Base-by-base conservation (phyloP, 2,888 invertebrate genomes). In the Empis livida region DNA sequence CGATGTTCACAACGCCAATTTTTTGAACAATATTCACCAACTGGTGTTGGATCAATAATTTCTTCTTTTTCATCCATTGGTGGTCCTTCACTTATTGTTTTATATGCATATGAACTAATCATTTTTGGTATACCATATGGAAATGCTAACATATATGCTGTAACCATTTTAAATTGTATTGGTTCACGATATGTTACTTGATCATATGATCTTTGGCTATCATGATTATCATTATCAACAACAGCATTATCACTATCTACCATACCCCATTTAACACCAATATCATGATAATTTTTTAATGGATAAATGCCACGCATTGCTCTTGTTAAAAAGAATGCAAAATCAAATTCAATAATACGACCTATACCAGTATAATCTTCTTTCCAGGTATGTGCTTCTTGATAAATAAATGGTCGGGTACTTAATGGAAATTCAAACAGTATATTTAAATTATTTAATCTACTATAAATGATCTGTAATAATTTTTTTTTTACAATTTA, bases 191-290 rank as follows among this genome's bases (percentile, higher is more conserved):
- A 61, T 9, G 64, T 70, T 49, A 70, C 66, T 42, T 74, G 78
- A 41, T 77, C 77, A 51, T 79, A 77, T 6, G 79, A 80, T 60
- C 90, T 73, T 62, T 89, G 87, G 59, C 82, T 85, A 65, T 91
- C 90, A 60, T 91, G 91, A 67, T 91, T 91, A 59, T 89, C 88
- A 43, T 88, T 76, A 60, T 88, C 87, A 11, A 80, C 77, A 0
- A 87, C 58, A 5, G 84, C 74, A 47, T 77, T 75, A 1, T 55
- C 57, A 1, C 72, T 71, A 15, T 73, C 67, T 1, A 81, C 57
- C 13, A 84, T 70, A 38, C 72, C 73, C 82, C 83, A 83, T 10
- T 59, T 65, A 1, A 73, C 63, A 16, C 80, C 80, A 30, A 49
- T 43, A 35, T 38, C 16, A 3, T 72, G 71, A 69, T 71, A 72